Evolutionary conservation across 2,888 invertebrate genomes (phyloP).

Genomic region (Octodonta nipae): DNA sequence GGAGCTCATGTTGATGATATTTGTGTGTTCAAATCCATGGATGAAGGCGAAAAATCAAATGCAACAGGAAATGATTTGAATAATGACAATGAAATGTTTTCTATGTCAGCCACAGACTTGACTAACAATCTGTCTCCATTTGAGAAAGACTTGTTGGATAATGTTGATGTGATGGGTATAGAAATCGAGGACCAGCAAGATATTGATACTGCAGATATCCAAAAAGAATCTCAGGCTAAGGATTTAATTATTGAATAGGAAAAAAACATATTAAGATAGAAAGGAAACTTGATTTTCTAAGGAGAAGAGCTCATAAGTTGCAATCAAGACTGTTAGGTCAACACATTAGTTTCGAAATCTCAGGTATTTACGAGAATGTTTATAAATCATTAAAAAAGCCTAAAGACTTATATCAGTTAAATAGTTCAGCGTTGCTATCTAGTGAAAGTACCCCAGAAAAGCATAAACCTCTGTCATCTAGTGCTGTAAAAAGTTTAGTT

Average conservation of each 20-base stretch:
- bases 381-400: slow-evolving; percentile 39
- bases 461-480: slow-evolving; percentile 35
- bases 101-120: slow-evolving; percentile 27
- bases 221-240: slow-evolving; percentile 34
- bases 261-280: slow-evolving; percentile 49
- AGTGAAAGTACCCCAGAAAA: slow-evolving; percentile 17
- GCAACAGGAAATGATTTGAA: slow-evolving; percentile 24
- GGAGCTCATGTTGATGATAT: slow-evolving; percentile 53
- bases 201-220: slow-evolving; percentile 34
- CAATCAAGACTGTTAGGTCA: slow-evolving; percentile 63
- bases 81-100: slow-evolving; percentile 26
- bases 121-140: slow-evolving; percentile 25
- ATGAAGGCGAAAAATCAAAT: slow-evolving; percentile 38
- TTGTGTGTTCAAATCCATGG: slow-evolving; percentile 65
- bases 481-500: slow-evolving; percentile 45
- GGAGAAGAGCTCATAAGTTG: slow-evolving; percentile 59
- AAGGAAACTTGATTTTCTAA: slow-evolving; percentile 55
- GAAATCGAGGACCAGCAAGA: slow-evolving; percentile 33
- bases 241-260: slow-evolving; percentile 41
- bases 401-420: slow-evolving; percentile 16
- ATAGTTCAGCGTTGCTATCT: background rate
- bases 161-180: slow-evolving; percentile 42
- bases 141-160: slow-evolving; percentile 35
- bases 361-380: slow-evolving; percentile 62
- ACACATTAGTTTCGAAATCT: slow-evolving; percentile 65